Evolutionary conservation across 2,797 vertebrate species (phyloP), one percentile per base, ranked within the genome.

Genomic region (Gallinago stenura): DNA sequence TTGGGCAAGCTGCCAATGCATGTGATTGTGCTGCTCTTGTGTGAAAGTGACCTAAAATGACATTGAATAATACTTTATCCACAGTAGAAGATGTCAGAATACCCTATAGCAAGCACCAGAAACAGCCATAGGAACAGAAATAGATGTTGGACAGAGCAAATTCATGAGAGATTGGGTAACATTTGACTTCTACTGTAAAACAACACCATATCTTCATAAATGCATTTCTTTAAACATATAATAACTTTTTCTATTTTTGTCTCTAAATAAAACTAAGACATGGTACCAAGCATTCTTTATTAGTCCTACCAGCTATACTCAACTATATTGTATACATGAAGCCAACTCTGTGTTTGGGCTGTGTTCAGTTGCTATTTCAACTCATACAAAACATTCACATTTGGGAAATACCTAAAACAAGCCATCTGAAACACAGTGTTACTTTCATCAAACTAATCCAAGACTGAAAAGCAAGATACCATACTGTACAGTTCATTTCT

Each of bases 11-110:
- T 71, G 82, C 89, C 92, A 97, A 54, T 19, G 48, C 45, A 61
- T 48, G 17, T 5, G 25, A 72, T 6, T 58, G 19, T 46, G 46
- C 51, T 91, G 66, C 43, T 88, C 25, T 81, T 58, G 51, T 90
- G 48, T 69, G 77, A 91, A 95, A 95, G 87, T 94, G 58, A 95
- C 88, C 62, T 83, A 70, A 94, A 86, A 90, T n/a, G 77, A 77
- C 65, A 78, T 76, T 92, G 85, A 88, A 60, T 51, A 75, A 57
- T 50, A 60, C 25, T 87, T 87, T 33, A 45, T 28, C 50, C 41
- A 37, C 10, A 28, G 72, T 2, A 41, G 28, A 16, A 62, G 12
- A n/a, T 62, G 9, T 33, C 41, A 79, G 46, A 70, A 51, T 2
- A 91, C 31, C 54, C 26, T 37, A 21, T 0, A 72, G 69, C 19